These are phyloP conservation scores for Calcarius lapponicus DNA, from an alignment of 2,797 vertebrate genomes.

Conservation along the genomic window DNA sequence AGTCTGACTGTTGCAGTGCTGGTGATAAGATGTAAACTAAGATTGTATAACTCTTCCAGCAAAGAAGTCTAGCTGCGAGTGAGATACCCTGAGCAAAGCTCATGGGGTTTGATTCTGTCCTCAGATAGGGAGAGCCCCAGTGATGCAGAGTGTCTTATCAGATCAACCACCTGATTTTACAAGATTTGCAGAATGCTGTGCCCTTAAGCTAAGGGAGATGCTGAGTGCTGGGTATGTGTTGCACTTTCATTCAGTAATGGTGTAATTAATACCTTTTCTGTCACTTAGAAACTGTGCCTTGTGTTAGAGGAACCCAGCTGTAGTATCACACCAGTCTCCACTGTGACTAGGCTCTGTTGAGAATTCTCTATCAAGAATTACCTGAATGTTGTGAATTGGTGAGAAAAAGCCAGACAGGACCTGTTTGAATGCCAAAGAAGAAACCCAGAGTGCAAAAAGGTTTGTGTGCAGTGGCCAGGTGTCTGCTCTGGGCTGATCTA, in stretches of 20 bases:
- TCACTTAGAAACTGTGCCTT: neutral
- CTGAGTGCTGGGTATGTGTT: neutral
- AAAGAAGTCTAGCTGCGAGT: conserved; percentile 24
- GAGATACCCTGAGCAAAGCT: conserved; percentile 26
- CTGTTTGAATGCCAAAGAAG: neutral
- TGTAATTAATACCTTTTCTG: neutral
- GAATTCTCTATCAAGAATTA: neutral
- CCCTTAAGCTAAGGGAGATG: conserved; percentile 22
- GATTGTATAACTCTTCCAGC: conserved; percentile 45
- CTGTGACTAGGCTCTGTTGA: neutral
- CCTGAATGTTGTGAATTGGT: neutral
- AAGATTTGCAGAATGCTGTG: conserved; percentile 48
- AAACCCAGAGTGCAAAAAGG: neutral
- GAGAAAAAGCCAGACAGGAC: neutral
- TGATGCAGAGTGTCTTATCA: conserved; percentile 16
- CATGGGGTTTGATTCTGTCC: conserved; percentile 47
- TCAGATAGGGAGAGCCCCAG: conserved; percentile 43
- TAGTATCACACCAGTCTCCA: neutral
- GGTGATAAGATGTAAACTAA: conserved; percentile 62
- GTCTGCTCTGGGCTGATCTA: neutral
- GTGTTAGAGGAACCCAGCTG: neutral
- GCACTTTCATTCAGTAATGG: neutral
- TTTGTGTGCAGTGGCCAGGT: neutral
- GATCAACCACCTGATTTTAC: conserved; percentile 68
- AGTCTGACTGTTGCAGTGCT: conserved; percentile 49